Percentiles rank a stretch among this genome's conserved stretches.
phyloP scores from a whole-genome alignment of 1,140 invertebrate genomes.

The Sminthurinus signatus region DNA sequence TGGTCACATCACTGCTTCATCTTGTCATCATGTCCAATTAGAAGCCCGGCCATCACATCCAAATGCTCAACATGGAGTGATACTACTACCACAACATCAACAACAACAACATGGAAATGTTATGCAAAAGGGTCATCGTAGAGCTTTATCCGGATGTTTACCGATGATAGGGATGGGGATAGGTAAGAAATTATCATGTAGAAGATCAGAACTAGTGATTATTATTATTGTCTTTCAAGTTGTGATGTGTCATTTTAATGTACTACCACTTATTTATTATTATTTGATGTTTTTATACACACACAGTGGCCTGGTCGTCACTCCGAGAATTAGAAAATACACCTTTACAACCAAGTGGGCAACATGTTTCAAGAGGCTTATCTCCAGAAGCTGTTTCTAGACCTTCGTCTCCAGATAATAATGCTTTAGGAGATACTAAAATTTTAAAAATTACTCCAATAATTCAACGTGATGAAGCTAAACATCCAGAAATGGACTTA shows the following conservation, averaged over 20 bases:
- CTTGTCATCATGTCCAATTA: constrained; percentile 31
- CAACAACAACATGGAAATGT: constrained; percentile 22
- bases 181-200: no score
- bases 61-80: constrained; percentile 31
- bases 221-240: no score
- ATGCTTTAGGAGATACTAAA: background rate
- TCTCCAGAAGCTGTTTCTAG: constrained; percentile 37
- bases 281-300: no score
- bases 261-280: no score
- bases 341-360: background rate
- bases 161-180: constrained; percentile 40
- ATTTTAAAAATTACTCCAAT: constrained; percentile 13
- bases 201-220: no score
- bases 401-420: constrained; percentile 25
- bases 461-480: no score
- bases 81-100: no score
- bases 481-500: no score
- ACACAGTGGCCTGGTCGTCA: constrained; percentile 40
- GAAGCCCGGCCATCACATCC: constrained; percentile 39
- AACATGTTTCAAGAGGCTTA: constrained; percentile 21
- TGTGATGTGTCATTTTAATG: no score
- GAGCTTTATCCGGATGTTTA: constrained; percentile 39
- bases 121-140: constrained; percentile 37
- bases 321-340: constrained; percentile 33
- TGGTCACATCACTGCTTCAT: constrained; percentile 26